Base-by-base conservation (phyloP, 2,113 vertebrate genomes). In the Tychaedon coryphoeus region DNA sequence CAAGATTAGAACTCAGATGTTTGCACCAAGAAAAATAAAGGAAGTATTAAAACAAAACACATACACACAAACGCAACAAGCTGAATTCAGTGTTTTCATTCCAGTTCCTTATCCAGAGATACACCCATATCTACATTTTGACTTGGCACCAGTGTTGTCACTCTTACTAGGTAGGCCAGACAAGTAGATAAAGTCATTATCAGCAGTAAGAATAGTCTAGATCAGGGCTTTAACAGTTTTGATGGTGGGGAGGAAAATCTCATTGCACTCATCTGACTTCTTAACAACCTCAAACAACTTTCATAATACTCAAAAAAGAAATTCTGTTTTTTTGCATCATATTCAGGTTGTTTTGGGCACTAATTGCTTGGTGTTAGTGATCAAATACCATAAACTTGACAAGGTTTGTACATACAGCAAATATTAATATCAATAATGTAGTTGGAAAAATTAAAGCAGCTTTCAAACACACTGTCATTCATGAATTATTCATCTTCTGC, bases 181-280 rank as follows among this genome's bases (percentile, higher is more conserved):
- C 6, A 42, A 72, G 20, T 5, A 71, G 26, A 87, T 31, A 70
- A 66, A 71, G 8, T 31, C 14, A 1, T 22, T n/a, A n/a, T 25
- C 24, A 81, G 18, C 56, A 38, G 5, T 43, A 38, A 70, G 47
- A 43, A 47, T 2, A 82, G 19, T 53, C 25, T 33, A 34, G 28
- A 57, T 74, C 36, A 62, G 76, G 65, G 34, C 64, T 77, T 8
- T 20, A 57, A 65, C 15, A 23, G 31, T 51, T 82, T 31, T 64
- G 47, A 26, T 14, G 12, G 22, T 7, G 29, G 6, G 6, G 10
- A 23, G 19, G 3, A 51, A 69, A 65, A 36, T 4, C 0, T 1
- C n/a, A 53, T 7, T 58, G 36, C 28, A 22, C 23, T 48, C 45
- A 56, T 24, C 57, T 58, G 29, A 42, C 28, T 71, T 62, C 10